Evolutionary conservation across 1,140 invertebrate species (phyloP).

Genomic region (Lordiphosa collinella): DNA sequence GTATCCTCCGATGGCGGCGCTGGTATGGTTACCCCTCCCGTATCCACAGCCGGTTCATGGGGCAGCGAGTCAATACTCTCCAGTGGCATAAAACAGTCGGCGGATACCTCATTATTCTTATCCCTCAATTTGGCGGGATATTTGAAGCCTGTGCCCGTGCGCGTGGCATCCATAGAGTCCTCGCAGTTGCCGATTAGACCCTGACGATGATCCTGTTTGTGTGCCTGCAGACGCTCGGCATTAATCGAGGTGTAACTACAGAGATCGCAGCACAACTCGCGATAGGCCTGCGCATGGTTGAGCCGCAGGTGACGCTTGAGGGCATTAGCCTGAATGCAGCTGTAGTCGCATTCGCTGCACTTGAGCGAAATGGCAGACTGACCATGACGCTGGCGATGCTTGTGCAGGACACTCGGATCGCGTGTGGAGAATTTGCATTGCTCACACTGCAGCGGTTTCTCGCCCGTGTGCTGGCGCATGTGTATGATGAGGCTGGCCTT

Average conservation of each 20-base stretch:
- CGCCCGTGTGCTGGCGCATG: constrained; percentile 87
- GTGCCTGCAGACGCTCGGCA: constrained; percentile 32
- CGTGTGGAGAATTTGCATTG: constrained; percentile 70
- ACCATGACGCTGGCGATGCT: constrained; percentile 68
- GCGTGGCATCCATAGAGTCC: constrained; percentile 55
- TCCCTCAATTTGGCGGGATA: constrained; percentile 46
- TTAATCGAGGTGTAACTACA: constrained; percentile 64
- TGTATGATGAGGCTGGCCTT: constrained; percentile 87
- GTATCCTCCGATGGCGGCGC: constrained; percentile 80
- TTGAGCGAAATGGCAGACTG: constrained; percentile 27
- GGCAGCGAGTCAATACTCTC: constrained; percentile 75
- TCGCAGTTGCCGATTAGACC: constrained; percentile 56
- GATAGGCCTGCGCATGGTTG: constrained; percentile 58
- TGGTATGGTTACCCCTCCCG: constrained; percentile 84
- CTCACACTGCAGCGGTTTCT: constrained; percentile 69
- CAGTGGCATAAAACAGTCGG: constrained; percentile 81
- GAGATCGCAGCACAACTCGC: constrained; percentile 55
- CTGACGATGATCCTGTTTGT: constrained; percentile 62
- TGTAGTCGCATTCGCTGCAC: constrained; percentile 49
- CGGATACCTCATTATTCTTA: constrained; percentile 53
- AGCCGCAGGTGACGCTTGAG: constrained; percentile 57
- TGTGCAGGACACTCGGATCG: constrained; percentile 75
- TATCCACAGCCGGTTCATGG: constrained; percentile 82
- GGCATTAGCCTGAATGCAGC: constrained; percentile 57
- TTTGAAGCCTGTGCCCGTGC: constrained; percentile 23